Base-by-base conservation (phyloP, 2,888 invertebrate species). In the Lycia hirtaria region DNA sequence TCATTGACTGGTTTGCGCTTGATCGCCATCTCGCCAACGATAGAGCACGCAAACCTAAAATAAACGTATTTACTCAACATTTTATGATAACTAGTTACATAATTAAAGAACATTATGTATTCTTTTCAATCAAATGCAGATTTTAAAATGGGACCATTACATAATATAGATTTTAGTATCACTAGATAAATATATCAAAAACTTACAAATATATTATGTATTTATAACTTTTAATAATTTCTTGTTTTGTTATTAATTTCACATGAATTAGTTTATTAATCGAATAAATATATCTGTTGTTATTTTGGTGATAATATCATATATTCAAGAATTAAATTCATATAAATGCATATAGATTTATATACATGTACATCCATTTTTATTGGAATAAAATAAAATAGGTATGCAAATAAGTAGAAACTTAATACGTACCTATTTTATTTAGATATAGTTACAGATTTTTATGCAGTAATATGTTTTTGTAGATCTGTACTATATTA, bases 401-500 rank as follows among this genome's bases (percentile, higher is more conserved):
- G 38, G 22, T 40, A 22, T 22, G 22, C 14, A 40, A 14, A 12
- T 40, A 14, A 14, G 38, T 40, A n/a, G 6, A 7, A 40, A 40
- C 38, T 40, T 22, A 22, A 38, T 22, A 15, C 20, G 3, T 12
- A 40, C 38, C 20, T 22, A 40, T 22, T 40, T 22, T 20, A 22
- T 22, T 40, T 22, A 24, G n/a, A 22, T 14, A 14, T 12, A 40
- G 22, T 22, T n/a, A 40, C 22, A 40, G 22, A 40, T 20, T 7
- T 40, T 3, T 7, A 40, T 40, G 12, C 22, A 22, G 22, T 40
- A 40, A 40, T 40, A 26, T 35, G n/a, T 41, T 37, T 20, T 44
- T 20, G 19, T 52, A 52, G 52, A 52, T 52, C 52, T 52, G 52
- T 51, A 24, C 33, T 43, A 9, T 51, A 32, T 17, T 26, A 41